A percentile compares a stretch with the other conserved stretches of the same genome.
Evolutionary conservation across 2,888 invertebrate species (phyloP).

Genomic region (Agapostemon virescens): DNA sequence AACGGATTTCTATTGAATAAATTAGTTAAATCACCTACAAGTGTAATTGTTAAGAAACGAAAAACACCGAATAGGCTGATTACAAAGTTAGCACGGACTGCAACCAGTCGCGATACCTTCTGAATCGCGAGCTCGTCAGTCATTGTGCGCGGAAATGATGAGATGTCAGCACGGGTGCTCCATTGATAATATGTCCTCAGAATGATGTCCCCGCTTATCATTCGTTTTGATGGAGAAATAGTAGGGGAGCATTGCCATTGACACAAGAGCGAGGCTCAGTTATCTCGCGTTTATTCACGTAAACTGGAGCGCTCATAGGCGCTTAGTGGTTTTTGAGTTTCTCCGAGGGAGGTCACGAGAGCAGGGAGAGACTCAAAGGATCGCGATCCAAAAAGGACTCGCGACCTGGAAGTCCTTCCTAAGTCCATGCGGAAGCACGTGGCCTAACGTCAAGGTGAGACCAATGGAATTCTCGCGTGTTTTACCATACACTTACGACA

Average conservation of each 20-base stretch:
- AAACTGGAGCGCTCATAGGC: conserved; percentile 70
- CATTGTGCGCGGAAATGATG: conserved; percentile 21
- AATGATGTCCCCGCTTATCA: conserved; percentile 74
- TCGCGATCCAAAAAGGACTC: conserved; percentile 66
- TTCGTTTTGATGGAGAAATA: conserved; percentile 73
- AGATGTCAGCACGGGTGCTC: conserved; percentile 73
- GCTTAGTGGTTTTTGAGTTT: conserved; percentile 63
- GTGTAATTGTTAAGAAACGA: too few species aligned
- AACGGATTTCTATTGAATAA: too few species aligned
- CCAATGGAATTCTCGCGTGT: conserved; percentile 52
- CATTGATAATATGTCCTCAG: conserved; percentile 64
- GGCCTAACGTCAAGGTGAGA: conserved; percentile 70
- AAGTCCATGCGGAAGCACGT: conserved; percentile 70
- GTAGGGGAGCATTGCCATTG: conserved; percentile 74
- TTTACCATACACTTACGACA: conserved; percentile 19
- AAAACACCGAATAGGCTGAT: neutral
- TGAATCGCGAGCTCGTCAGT: neutral
- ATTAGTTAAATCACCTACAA: too few species aligned
- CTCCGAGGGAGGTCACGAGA: conserved; percentile 46
- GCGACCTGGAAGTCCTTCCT: conserved; percentile 70
- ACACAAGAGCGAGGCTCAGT: conserved; percentile 72
- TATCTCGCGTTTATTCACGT: conserved; percentile 77
- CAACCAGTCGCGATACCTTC: conserved; percentile 51
- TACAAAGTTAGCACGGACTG: conserved; percentile 38
- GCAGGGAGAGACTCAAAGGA: conserved; percentile 60